Conservation (phyloP, 2,797 vertebrate species). For the Cygnus olor region DNA sequence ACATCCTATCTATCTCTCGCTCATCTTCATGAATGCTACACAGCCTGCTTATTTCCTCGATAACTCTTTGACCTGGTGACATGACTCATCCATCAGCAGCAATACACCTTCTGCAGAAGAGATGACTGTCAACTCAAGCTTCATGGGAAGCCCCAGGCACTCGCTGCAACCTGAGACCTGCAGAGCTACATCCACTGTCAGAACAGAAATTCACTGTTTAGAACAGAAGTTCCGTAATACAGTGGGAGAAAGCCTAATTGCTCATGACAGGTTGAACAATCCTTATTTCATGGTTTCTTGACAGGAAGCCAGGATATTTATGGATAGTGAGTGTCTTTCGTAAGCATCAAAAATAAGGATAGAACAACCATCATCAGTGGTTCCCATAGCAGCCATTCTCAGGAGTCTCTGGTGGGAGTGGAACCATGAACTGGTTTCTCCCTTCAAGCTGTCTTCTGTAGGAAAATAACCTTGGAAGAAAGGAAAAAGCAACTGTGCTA, state of each 20-base stretch:
- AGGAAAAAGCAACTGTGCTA: neutral
- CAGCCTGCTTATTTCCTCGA: neutral
- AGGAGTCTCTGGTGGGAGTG: neutral
- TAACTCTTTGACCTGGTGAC: neutral
- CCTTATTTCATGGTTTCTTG: neutral
- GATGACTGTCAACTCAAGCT: neutral
- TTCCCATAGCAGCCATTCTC: neutral
- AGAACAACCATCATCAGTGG: neutral
- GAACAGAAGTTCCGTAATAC: neutral
- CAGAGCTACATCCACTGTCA: neutral
- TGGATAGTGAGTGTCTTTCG: neutral
- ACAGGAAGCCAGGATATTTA: neutral
- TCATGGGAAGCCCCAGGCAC: no score
- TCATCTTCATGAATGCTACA: neutral
- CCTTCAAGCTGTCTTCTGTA: neutral
- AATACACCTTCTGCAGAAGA: neutral
- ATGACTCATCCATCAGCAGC: neutral
- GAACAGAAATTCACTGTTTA: neutral
- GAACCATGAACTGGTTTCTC: neutral
- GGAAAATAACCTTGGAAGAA: neutral
- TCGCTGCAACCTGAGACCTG: neutral
- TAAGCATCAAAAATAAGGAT: neutral
- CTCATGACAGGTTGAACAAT: neutral
- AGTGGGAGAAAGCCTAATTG: neutral
- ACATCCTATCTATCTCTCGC: neutral